Percentiles rank a stretch among this genome's conserved stretches.
These are phyloP conservation scores for Garrulus glandarius DNA, from an alignment of 2,797 vertebrate genomes.

Conservation along the genomic window DNA sequence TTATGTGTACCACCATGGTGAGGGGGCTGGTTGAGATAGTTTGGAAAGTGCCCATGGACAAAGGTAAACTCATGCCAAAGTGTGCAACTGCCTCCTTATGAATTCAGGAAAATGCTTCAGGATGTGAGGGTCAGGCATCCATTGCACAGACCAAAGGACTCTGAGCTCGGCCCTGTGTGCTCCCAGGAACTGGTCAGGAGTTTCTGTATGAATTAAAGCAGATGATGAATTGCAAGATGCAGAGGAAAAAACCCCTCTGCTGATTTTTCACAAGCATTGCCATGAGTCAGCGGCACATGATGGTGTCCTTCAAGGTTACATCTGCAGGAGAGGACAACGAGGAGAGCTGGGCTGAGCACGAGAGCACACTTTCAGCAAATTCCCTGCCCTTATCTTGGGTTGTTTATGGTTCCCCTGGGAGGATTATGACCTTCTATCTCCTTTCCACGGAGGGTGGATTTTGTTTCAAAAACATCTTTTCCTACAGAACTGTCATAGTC, in stretches of 20 bases:
- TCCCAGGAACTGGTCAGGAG: background rate
- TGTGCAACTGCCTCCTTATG: background rate
- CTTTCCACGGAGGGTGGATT: conserved; percentile 13
- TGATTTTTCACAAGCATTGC: conserved; percentile 19
- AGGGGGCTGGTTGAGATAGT: background rate
- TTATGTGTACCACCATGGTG: background rate
- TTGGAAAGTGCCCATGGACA: background rate
- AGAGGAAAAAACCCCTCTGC: background rate
- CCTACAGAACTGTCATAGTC: background rate
- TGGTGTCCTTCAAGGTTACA: conserved; percentile 38
- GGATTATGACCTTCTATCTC: conserved; percentile 56
- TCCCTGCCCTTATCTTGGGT: conserved; percentile 58
- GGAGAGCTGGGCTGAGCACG: background rate
- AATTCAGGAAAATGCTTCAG: background rate
- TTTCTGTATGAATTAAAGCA: background rate
- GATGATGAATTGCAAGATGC: background rate
- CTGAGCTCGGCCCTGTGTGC: background rate
- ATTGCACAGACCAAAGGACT: accelerated
- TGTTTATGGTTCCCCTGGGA: conserved; percentile 61
- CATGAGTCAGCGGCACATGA: conserved; percentile 58
- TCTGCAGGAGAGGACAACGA: conserved; percentile 35
- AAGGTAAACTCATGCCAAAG: accelerated
- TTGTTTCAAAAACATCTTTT: conserved; percentile 50
- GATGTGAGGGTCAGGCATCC: background rate
- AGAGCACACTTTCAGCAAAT: conserved; percentile 55